Conservation (phyloP, 2,888 invertebrate genomes). For the Griposia aprilina region DNA sequence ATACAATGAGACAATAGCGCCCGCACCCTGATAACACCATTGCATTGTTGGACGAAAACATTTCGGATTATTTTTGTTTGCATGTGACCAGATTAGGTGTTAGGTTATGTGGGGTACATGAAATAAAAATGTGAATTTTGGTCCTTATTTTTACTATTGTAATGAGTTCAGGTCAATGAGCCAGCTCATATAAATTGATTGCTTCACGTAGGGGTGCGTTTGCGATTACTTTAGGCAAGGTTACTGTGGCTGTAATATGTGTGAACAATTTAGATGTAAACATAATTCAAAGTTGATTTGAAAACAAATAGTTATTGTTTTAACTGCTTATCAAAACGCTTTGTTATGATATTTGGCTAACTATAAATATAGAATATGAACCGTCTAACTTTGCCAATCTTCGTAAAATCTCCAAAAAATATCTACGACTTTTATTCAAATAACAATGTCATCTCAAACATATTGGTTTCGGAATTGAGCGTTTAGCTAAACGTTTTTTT, state of each 20-base stretch:
- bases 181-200: background rate
- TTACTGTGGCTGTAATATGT: background rate
- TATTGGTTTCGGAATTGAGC: slow-evolving; percentile 39
- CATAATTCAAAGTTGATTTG: background rate
- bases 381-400: background rate
- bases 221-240: background rate
- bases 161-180: background rate
- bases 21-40: slow-evolving; percentile 66
- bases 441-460: slow-evolving; percentile 34
- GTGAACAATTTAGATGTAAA: background rate
- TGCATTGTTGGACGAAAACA: slow-evolving; percentile 61
- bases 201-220: background rate
- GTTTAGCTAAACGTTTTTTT: slow-evolving; percentile 47
- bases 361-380: background rate
- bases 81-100: slow-evolving; percentile 53
- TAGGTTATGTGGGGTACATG: slow-evolving; percentile 7
- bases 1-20: slow-evolving; percentile 66
- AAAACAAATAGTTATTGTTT: background rate
- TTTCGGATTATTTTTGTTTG: slow-evolving; percentile 57
- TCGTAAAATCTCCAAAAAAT: background rate
- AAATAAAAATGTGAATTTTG: slow-evolving; percentile 8
- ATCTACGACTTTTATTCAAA: slow-evolving; percentile 12
- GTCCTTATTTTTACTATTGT: background rate
- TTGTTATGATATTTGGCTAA: no score
- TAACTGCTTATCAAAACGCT: background rate